These are phyloP conservation scores for Cuculus canorus DNA, from an alignment of 2,797 vertebrate genomes.

Conservation along the genomic window DNA sequence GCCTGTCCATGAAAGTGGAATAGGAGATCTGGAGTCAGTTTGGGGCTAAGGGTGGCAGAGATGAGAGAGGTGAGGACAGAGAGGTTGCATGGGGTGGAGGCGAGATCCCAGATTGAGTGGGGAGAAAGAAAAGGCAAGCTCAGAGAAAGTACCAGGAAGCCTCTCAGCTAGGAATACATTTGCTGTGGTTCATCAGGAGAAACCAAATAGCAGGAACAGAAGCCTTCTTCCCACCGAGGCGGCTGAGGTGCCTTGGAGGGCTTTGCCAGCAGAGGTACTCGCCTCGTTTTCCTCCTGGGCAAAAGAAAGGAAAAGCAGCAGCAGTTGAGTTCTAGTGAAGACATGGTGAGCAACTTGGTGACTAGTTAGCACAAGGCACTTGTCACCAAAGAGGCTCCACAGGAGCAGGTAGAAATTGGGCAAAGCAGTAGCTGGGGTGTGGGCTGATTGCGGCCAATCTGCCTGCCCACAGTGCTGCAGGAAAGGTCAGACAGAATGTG, in stretches of 20 bases:
- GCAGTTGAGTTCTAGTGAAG: neutral
- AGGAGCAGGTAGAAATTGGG: neutral
- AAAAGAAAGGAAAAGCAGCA: neutral
- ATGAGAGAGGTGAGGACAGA: neutral
- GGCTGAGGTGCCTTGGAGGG: neutral
- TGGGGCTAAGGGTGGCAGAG: neutral
- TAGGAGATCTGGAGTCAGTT: neutral
- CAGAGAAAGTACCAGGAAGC: neutral
- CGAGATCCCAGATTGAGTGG: neutral
- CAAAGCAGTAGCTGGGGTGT: neutral
- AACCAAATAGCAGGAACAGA: neutral
- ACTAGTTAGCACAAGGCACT: neutral
- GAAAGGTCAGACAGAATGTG: conserved; percentile 27
- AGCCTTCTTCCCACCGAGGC: fast-evolving
- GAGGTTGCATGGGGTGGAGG: no score
- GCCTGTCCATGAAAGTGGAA: neutral
- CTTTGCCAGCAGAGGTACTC: fast-evolving
- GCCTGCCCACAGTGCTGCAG: fast-evolving
- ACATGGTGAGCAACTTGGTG: neutral
- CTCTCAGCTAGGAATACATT: neutral
- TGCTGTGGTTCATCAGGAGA: neutral
- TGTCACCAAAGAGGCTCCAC: neutral
- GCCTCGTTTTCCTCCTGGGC: fast-evolving
- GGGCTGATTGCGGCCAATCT: fast-evolving
- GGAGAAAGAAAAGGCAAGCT: neutral